Percentiles rank a stretch among this genome's conserved stretches.
phyloP scores from a whole-genome alignment of 2,888 invertebrate species.

The Ctena decussata region DNA sequence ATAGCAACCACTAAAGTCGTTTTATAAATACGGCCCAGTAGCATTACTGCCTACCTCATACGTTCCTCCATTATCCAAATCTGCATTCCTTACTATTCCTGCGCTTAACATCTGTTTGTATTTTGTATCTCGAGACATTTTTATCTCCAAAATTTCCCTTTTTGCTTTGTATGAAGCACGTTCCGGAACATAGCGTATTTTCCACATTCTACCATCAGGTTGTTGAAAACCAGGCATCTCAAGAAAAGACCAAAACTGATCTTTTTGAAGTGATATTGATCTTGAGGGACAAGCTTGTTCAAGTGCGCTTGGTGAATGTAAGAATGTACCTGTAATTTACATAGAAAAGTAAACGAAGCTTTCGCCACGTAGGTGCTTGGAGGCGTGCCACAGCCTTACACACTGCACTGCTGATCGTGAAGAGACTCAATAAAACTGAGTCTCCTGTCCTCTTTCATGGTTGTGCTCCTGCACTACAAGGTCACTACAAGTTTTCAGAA shows the following conservation, averaged over 20 bases:
- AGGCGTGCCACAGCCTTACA: too few relatives aligned
- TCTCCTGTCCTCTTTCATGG: too few relatives aligned
- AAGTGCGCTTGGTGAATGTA: constrained; percentile 31
- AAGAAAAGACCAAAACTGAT: constrained; percentile 23
- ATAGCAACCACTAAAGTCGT: too few relatives aligned
- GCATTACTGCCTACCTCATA: constrained; percentile 51
- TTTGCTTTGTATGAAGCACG: constrained; percentile 9
- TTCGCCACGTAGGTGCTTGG: too few relatives aligned
- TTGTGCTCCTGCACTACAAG: too few relatives aligned
- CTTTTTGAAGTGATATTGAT: constrained; percentile 20
- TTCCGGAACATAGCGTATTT: constrained; percentile 9
- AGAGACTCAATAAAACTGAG: too few relatives aligned
- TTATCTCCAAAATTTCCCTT: constrained; percentile 12
- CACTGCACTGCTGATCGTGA: too few relatives aligned
- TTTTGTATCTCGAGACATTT: constrained; percentile 38
- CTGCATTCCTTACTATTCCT: constrained; percentile 25
- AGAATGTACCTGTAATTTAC: constrained; percentile 48
- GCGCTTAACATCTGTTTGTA: constrained; percentile 2
- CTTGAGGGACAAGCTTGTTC: constrained; percentile 41
- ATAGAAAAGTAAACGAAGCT: too few relatives aligned
- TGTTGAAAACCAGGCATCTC: constrained; percentile 12
- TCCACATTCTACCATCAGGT: constrained; percentile 17
- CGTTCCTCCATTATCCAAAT: constrained; percentile 21
- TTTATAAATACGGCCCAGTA: too few relatives aligned
- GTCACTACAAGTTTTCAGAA: too few relatives aligned